Base-by-base conservation (phyloP, 1,140 invertebrate genomes). In the Brachionus paranguensis region DNA sequence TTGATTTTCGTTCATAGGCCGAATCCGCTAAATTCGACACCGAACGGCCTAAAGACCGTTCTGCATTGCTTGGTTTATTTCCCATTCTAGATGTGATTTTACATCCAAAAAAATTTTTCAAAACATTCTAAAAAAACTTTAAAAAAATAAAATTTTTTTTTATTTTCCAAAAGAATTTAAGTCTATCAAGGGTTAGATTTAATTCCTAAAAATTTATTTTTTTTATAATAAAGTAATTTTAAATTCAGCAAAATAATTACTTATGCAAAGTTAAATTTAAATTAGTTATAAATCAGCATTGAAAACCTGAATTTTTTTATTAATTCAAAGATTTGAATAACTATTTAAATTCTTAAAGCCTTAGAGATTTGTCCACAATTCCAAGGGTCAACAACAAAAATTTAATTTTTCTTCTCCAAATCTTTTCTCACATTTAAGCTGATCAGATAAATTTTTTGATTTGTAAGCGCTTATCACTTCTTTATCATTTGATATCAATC, bases 31-130 rank as follows among this genome's bases (percentile, higher is more conserved):
- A 50, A 76, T 76, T 76, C 11, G 72, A 76, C 17, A 76, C 17
- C 12, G 72, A 76, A 20, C 45, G 41, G 14, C 45, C 45, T 14
- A 50, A 11, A 12, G 41, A 47, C 11, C 17, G 17, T 27, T 37
- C 27, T 20, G 2, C 8, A 24, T 12, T 76, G 7, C 50, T 45
- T 24, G 55, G 78, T 20, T 81, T 81, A 68, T 81, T 81, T 27
- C 78, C 78, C 78, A 81, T 81, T 81, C 29, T 78, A 60, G 53
- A 60, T 20, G 53, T 20, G 17, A 60, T 20, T 20, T 20, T 3
- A 20, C 10, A 7, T 20, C 7, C 17, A 3, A 6, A 8, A 47
- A 12, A 47, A 3, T 1, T 8, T 7, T 20, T 60, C 20, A 60
- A 60, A 60, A 24, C 53, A 60, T 60, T 7, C 10, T 60, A 24